A percentile compares a stretch with the other conserved stretches of the same genome.
Conservation (phyloP, 2,113 vertebrate species). For the Mirza zaza region DNA sequence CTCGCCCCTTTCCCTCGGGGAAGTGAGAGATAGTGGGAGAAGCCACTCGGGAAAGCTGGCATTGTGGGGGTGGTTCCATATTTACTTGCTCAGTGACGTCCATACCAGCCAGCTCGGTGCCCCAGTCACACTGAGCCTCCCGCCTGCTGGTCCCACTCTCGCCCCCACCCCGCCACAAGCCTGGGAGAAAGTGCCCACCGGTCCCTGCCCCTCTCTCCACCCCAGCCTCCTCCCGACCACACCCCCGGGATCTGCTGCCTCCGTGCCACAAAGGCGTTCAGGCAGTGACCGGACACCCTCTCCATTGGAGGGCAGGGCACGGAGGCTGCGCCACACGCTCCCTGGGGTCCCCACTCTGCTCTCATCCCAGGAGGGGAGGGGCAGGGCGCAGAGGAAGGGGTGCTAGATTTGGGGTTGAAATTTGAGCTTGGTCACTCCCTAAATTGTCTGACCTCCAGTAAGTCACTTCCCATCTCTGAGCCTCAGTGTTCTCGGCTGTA, state of each 20-base stretch:
- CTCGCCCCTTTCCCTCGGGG: not conserved
- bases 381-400: not conserved
- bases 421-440: not conserved
- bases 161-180: not conserved
- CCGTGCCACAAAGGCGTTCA: not conserved
- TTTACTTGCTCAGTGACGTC: constrained; percentile 35
- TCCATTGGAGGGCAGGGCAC: not conserved
- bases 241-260: not conserved
- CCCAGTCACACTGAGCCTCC: not conserved
- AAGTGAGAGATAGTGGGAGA: not conserved
- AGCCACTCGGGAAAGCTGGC: constrained; percentile 46
- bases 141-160: not conserved
- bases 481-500: not conserved
- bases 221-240: not conserved
- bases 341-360: not conserved
- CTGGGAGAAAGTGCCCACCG: not conserved
- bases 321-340: rapidly evolving
- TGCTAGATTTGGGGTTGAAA: not conserved
- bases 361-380: not conserved
- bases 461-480: not conserved
- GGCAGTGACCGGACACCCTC: not conserved
- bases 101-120: not conserved
- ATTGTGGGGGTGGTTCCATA: not conserved
- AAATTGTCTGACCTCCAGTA: not conserved
- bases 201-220: not conserved